Evolutionary conservation across 2,797 vertebrate genomes (phyloP), one percentile per base, ranked within the genome.

Genomic region (Mus caroli): DNA sequence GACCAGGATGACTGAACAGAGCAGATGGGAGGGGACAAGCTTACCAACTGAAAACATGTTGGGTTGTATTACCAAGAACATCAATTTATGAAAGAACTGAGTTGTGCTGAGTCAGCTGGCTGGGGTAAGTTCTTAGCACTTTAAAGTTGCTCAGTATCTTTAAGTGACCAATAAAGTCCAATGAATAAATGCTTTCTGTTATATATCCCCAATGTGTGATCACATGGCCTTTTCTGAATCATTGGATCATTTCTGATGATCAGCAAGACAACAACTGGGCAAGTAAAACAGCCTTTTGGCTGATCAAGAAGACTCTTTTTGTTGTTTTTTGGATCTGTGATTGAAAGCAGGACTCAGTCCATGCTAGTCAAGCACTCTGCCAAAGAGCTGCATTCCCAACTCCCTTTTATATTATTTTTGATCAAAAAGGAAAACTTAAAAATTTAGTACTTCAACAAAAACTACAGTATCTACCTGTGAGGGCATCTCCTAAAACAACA

Each of bases 381-480:
- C 31, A 31, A 20, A 75, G 17, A 88, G 26, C n/a, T 73, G 20
- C 3, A 8, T 58, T 31, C 5, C 9, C 15, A 46, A 28, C 7
- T 8, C 6, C 4, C 4, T 37, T 62, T 64, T 15, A 62, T 28
- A n/a, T 26, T 43, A n/a, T 77, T 67, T 85, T 95, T 90, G 7
- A 79, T 77, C 1, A 69, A 80, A 93, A 13, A n/a, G 64, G 26
- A 40, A 84, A 31, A 46, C 5, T 26, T 52, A 15, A 19, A 91
- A 94, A 43, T 67, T 50, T 73, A 46, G 20, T 46, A 37, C 91
- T 52, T 87, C 40, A 37, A 10, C 64, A 52, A 94, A 94, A 95
- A 31, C 6, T 67, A 1, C 15, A 28, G 40, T 37, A 24, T 34
- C 26, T 28, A 26, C 90, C 50, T n/a, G 34, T 26, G 20, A n/a